Percentiles rank a stretch among this genome's conserved stretches.
Conservation (phyloP, 2,888 invertebrate species). For the Luperina nickerlii region DNA sequence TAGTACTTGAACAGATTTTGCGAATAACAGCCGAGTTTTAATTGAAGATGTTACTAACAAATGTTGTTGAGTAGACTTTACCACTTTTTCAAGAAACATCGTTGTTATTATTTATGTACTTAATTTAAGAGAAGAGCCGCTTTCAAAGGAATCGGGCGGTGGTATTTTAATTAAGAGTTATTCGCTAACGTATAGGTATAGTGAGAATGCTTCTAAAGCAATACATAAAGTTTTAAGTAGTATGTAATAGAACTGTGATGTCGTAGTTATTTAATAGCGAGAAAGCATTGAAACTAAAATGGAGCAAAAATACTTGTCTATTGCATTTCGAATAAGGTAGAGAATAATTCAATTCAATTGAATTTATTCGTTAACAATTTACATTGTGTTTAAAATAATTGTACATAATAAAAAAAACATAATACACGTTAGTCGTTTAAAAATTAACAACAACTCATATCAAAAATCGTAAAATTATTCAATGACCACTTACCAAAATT, state of each 20-base stretch:
- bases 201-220: neutral
- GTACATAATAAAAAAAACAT: neutral
- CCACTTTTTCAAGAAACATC: neutral
- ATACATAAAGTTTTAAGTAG: neutral
- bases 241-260: neutral
- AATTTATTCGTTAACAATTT: neutral
- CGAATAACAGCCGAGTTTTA: neutral
- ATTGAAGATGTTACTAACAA: neutral
- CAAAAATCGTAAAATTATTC: neutral
- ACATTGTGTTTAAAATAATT: neutral
- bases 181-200: neutral
- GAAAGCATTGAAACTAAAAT: constrained; percentile 6
- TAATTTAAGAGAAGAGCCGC: neutral
- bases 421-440: neutral
- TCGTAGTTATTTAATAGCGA: neutral
- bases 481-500: neutral
- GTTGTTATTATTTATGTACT: constrained; percentile 3
- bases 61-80: neutral
- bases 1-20: neutral
- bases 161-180: neutral
- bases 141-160: neutral
- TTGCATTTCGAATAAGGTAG: constrained; percentile 1
- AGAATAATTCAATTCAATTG: neutral
- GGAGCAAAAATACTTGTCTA: neutral
- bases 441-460: neutral